Percentiles rank a stretch among this genome's conserved stretches.
These are phyloP conservation scores for Acanthosepion esculentum DNA, from an alignment of 2,888 invertebrate genomes.

Conservation along the genomic window DNA sequence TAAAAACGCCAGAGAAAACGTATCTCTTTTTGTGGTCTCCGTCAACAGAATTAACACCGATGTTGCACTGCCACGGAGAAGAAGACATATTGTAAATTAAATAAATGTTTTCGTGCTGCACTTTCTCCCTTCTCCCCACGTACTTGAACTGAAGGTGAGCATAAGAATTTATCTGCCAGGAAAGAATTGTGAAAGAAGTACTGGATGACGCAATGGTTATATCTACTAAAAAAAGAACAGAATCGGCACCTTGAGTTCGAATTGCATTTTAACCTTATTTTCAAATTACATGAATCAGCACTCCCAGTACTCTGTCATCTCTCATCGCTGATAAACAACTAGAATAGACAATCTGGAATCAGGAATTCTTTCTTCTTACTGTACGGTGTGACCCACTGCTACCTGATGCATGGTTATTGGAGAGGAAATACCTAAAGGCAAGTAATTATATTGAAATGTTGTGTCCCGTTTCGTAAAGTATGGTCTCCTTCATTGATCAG, in stretches of 20 bases:
- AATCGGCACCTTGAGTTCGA: background rate
- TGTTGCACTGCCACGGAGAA: background rate
- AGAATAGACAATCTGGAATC: too few species aligned
- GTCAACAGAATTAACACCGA: conserved; percentile 4
- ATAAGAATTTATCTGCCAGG: background rate
- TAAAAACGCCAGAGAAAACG: background rate
- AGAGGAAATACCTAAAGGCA: too few species aligned
- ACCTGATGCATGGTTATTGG: too few species aligned
- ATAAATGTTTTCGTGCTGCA: background rate
- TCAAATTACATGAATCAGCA: too few species aligned
- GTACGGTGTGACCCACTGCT: too few species aligned
- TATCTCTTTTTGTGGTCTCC: background rate
- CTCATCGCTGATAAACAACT: too few species aligned
- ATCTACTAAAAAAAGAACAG: background rate
- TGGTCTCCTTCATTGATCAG: too few species aligned
- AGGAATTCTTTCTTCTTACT: too few species aligned
- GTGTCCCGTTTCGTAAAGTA: too few species aligned
- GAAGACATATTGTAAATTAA: background rate
- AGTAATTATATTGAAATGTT: too few species aligned
- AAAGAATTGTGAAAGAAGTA: background rate
- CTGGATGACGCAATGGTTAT: background rate
- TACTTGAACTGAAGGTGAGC: too few species aligned
- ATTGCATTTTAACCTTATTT: background rate
- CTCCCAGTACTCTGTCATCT: too few species aligned
- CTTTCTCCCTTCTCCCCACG: background rate